These are phyloP conservation scores for Peromyscus maniculatus DNA, from an alignment of 2,113 vertebrate species.

Conservation along the genomic window DNA sequence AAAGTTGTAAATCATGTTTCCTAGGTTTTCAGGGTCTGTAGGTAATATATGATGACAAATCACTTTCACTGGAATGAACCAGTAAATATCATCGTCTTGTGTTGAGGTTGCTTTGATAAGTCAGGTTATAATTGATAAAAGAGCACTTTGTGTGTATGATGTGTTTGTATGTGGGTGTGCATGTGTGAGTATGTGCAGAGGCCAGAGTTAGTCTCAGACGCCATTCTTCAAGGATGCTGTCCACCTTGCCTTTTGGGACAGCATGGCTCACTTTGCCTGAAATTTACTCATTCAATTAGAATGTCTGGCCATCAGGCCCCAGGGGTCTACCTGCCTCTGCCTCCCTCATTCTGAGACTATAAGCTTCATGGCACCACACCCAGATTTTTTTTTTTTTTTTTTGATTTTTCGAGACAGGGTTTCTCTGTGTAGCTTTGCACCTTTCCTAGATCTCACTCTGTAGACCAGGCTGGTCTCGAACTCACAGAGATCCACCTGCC, in stretches of 20 bases:
- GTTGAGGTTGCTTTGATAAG: neutral
- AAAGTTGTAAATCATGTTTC: conserved; percentile 37
- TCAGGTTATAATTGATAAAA: neutral
- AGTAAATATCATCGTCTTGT: neutral
- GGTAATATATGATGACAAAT: neutral
- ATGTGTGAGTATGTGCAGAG: neutral
- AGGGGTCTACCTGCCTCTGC: neutral
- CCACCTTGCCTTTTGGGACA: neutral
- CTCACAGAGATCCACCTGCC: no score
- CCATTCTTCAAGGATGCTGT: neutral
- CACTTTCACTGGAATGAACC: neutral
- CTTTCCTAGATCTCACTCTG: no score
- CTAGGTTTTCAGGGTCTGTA: neutral
- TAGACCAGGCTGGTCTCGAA: no score
- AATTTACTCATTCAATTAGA: neutral
- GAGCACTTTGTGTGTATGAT: neutral
- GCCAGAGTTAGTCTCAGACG: neutral
- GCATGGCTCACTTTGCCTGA: neutral
- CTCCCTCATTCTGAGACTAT: neutral
- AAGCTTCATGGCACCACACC: neutral
- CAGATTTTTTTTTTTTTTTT: neutral
- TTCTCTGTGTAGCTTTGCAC: no score
- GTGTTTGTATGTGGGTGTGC: neutral
- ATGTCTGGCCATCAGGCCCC: neutral
- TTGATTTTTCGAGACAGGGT: no score